These are phyloP conservation scores for Xylocampa areola DNA, from an alignment of 2,888 invertebrate genomes.

Conservation along the genomic window DNA sequence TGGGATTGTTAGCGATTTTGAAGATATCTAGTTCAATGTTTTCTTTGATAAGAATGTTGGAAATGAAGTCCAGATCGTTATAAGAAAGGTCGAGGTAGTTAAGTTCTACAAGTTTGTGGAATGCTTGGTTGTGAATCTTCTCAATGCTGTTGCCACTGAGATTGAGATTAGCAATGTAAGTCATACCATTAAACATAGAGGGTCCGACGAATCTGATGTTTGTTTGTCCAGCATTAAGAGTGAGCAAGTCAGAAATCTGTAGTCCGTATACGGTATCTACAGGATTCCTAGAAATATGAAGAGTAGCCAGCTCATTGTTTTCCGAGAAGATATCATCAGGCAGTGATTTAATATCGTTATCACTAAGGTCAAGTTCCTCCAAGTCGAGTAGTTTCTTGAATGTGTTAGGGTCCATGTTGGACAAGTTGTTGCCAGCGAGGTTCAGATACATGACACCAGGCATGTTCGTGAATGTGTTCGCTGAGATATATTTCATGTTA, in stretches of 20 bases:
- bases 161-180: slow-evolving; percentile 91
- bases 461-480: slow-evolving; percentile 91
- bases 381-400: slow-evolving; percentile 91
- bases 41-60: slow-evolving; percentile 91
- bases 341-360: slow-evolving; percentile 91
- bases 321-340: slow-evolving; percentile 91
- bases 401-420: slow-evolving; percentile 89
- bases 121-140: slow-evolving; percentile 92
- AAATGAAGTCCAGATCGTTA: slow-evolving; percentile 92
- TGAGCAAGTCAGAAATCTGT: slow-evolving; percentile 91
- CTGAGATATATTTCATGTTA: slow-evolving; percentile 91
- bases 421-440: slow-evolving; percentile 92
- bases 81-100: slow-evolving; percentile 93
- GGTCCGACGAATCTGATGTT: slow-evolving; percentile 91
- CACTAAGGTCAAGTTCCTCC: slow-evolving; percentile 93
- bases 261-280: slow-evolving; percentile 91
- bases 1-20: slow-evolving; percentile 92
- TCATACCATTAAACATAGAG: slow-evolving; percentile 91
- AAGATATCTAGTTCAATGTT: slow-evolving; percentile 92
- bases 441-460: slow-evolving; percentile 92
- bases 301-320: slow-evolving; percentile 91
- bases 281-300: slow-evolving; percentile 92
- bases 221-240: slow-evolving; percentile 92
- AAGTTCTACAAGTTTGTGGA: slow-evolving; percentile 91
- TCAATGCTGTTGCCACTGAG: slow-evolving; percentile 92